Percentiles rank a stretch among this genome's conserved stretches.
These are phyloP conservation scores for Myiozetetes cayanensis DNA, from an alignment of 2,113 vertebrate genomes.

Conservation along the genomic window DNA sequence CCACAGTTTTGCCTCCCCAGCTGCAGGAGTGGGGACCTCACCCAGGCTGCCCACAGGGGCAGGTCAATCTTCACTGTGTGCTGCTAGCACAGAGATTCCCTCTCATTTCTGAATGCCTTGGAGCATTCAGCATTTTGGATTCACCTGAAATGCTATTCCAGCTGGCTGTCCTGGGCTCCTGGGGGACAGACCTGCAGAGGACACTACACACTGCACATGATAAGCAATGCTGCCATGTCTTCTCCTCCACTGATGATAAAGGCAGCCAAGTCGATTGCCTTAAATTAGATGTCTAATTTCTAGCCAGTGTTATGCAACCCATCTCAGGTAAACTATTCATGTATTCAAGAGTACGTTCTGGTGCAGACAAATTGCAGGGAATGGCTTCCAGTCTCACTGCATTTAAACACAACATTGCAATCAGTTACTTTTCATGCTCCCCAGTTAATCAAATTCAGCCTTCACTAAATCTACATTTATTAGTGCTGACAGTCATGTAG, in stretches of 20 bases:
- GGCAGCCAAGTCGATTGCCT: neutral
- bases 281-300: neutral
- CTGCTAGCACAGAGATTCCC: neutral
- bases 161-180: neutral
- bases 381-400: constrained; percentile 20
- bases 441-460: neutral
- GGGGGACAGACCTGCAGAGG: neutral
- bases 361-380: constrained; percentile 20
- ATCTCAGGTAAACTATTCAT: constrained; percentile 11
- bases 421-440: constrained; percentile 40
- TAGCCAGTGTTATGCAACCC: neutral
- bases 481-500: constrained; percentile 23
- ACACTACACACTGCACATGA: neutral
- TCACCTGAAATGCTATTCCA: neutral
- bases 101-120: neutral
- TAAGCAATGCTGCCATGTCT: neutral
- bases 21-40: neutral
- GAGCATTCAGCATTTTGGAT: neutral
- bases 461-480: constrained; percentile 6
- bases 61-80: neutral
- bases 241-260: neutral
- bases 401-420: constrained; percentile 41
- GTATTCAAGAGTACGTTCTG: neutral
- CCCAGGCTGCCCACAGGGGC: neutral
- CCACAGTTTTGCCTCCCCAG: neutral